phyloP scores from a whole-genome alignment of 1,140 invertebrate genomes.

The Gonioctena quinquepunctata region DNA sequence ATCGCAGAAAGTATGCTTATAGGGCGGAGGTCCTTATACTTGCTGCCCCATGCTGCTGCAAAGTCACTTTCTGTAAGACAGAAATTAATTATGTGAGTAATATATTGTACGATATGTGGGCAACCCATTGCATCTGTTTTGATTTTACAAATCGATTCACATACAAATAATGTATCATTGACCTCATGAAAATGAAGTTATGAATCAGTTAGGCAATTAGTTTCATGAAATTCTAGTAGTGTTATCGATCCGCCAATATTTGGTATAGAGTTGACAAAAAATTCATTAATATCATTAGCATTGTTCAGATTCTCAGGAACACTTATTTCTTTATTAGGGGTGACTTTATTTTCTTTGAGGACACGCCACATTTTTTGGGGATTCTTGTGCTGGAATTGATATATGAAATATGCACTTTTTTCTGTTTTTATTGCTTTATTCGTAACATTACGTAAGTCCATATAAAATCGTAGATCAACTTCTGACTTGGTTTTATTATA shows the following conservation, averaged over 20 bases:
- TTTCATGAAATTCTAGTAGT: not conserved
- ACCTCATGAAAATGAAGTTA: no score
- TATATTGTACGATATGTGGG: no score
- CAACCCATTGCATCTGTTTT: no score
- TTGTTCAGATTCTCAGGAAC: not conserved
- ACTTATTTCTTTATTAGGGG: not conserved
- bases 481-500: conserved; percentile 1
- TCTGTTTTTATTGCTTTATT: not conserved
- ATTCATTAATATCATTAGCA: not conserved
- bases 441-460: not conserved
- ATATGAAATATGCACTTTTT: not conserved
- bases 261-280: conserved; percentile 1
- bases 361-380: not conserved
- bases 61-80: no score
- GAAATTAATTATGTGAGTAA: no score
- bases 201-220: not conserved
- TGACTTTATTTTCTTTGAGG: not conserved
- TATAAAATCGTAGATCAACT: not conserved
- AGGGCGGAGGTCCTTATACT: no score
- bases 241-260: not conserved
- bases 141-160: no score
- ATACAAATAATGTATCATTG: no score
- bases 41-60: no score
- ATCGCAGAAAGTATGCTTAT: no score
- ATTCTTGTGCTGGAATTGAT: not conserved